phyloP scores from a whole-genome alignment of 53 echinoderm and acorn worm genomes.

The Paracentrotus lividus region DNA sequence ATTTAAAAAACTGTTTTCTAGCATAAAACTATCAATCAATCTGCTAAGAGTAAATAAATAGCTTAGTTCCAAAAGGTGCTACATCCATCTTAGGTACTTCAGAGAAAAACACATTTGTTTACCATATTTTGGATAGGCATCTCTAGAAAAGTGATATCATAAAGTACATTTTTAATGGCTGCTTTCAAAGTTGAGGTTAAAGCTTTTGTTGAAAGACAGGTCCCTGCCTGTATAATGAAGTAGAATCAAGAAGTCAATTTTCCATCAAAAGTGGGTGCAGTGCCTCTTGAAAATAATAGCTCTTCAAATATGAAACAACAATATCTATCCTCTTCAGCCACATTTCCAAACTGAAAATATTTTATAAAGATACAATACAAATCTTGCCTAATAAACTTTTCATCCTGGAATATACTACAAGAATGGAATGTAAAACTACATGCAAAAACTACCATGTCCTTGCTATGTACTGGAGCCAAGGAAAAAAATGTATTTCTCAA shows the following conservation, averaged over 20 bases:
- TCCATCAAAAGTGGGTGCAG: too few relatives aligned
- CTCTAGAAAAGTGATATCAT: not conserved
- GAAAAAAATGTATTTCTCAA: not conserved
- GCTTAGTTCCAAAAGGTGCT: too few relatives aligned
- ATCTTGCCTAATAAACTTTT: not conserved
- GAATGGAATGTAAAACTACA: slow-evolving; percentile 6
- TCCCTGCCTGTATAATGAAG: too few relatives aligned
- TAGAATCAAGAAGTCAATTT: too few relatives aligned
- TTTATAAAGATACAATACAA: not conserved
- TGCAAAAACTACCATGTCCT: not conserved
- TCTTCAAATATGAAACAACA: not conserved
- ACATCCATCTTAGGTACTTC: not conserved
- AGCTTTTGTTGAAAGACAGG: too few relatives aligned
- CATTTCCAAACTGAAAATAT: not conserved
- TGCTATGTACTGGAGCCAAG: not conserved
- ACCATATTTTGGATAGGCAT: not conserved
- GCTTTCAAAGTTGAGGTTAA: too few relatives aligned
- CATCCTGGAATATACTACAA: not conserved
- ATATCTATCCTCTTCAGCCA: not conserved
- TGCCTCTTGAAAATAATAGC: too few relatives aligned
- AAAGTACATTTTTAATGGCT: too few relatives aligned
- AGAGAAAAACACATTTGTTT: too few relatives aligned
- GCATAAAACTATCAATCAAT: not conserved
- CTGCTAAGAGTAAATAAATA: too few relatives aligned
- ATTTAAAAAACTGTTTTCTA: not conserved